Base-by-base conservation (phyloP, 2,113 vertebrate species). In the Ameiurus melas region DNA sequence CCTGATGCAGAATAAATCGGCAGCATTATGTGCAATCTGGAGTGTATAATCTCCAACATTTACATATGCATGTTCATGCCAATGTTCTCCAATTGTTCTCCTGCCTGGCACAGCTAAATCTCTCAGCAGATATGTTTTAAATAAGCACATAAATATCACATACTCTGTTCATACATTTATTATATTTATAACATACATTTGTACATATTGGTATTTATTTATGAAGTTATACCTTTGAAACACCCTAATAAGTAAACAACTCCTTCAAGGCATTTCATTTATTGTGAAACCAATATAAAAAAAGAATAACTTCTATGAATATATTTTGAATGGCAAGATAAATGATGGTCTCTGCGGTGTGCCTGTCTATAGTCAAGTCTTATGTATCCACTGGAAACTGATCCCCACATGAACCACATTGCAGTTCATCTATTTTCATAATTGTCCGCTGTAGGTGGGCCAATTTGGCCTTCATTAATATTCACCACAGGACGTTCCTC, bases 381-480 rank as follows among this genome's bases (percentile, higher is more conserved):
- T 81, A 81, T 58, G 9, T 58, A 36, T 81, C 53, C 78, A 81
- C 17, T 57, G 55, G 1, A 81, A 81, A 81, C n/a, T 33, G 79
- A 81, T 58, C 55, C 78, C 30, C 79, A 81, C 79, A 58, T 58
- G 79, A 81, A 22, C 30, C 78, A 81, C 79, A 19, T 30, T 58
- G 79, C 53, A 58, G 8, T 58, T 58, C 78, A 81, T 81, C 39
- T 81, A 81, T 58, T 58, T 58, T 57, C 30, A 81, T 81, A 81
- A 81, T 81, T 58, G 55, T 81, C 53, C 22, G 58, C 79, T 58
- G 79, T 81, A 81, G 55, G 55, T 58, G 53, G 53, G 55, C 55
- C 79, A 81, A 81, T 58, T 81, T 36, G 30, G 30, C 17, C 30
- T 81, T 58, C 17, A 81, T 81, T 81, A 81, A 81, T 36, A 81